Evolutionary conservation across 2,797 vertebrate species (phyloP), one percentile per base, ranked within the genome.

Genomic region (Varecia variegata): DNA sequence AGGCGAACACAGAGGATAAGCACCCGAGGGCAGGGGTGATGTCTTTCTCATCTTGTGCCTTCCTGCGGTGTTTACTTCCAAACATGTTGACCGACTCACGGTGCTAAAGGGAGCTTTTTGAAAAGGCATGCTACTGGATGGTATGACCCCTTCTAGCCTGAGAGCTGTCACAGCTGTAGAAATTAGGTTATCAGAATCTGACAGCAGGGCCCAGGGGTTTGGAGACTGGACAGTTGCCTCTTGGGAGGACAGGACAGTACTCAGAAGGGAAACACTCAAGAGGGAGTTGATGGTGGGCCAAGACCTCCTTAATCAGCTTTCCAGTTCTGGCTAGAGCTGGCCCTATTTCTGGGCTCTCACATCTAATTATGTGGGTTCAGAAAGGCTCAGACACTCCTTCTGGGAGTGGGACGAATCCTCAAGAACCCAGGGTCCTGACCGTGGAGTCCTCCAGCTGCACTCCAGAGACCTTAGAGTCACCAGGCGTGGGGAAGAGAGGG

Each of bases 371-470:
- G 11, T 43, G 60, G 58, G 27, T 80, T 93, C 35, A 30, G 35
- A 73, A 35, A 74, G 62, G 56, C 83, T 73, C 89, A 87, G 83
- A 54, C 4, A 52, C 7, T 68, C 35, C 79, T 89, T 74, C 60
- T 83, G 52, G 56, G 79, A 95, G 67, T 3, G 32, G 85, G 35
- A 32, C 43, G 93, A 56, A 52, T 86, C 74, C 73, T 73, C 23
- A 45, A 38, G 68, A 90, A 94, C 80, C 77, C 18, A 32, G 60
- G 65, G 56, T 62, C 90, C 74, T 95, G 93, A 95, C 52, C 8
- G 3, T 90, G 88, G 79, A 30, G 80, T 97, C 76, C 65, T 82
- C 52, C 54, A 76, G 90, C 81, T n/a, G 25, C 43, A 30, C 84
- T 88, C 79, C 2, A 17, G 81, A 88, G n/a, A 58, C 35, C 45